Percentiles rank a stretch among this genome's conserved stretches.
Conservation (phyloP, 2,888 invertebrate genomes). For the Empis stercorea region DNA sequence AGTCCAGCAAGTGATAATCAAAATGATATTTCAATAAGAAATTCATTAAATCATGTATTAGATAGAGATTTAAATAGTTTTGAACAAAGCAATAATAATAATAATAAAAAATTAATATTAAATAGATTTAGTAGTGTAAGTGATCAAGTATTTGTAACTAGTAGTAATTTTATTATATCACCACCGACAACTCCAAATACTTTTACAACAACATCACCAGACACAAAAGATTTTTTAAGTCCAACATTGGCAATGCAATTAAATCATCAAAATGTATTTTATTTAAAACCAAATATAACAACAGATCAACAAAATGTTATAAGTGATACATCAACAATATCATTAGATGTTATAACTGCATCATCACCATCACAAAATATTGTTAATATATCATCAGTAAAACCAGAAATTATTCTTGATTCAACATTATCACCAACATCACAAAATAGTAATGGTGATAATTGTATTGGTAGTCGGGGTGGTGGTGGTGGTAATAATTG, state of each 20-base stretch:
- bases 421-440: slow-evolving; percentile 32
- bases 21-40: no score
- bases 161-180: slow-evolving; percentile 26
- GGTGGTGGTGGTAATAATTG: no score
- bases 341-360: slow-evolving; percentile 31
- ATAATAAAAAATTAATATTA: slow-evolving; percentile 2
- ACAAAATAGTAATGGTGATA: slow-evolving; percentile 16
- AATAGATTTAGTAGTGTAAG: slow-evolving; percentile 30
- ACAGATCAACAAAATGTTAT: slow-evolving; percentile 16
- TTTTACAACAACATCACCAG: not conserved
- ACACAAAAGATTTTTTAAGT: slow-evolving; percentile 18
- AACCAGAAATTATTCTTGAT: slow-evolving; percentile 36
- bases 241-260: slow-evolving; percentile 5
- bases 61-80: not conserved
- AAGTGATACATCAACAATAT: slow-evolving; percentile 35
- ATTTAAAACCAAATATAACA: slow-evolving; percentile 28
- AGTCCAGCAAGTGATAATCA: no score
- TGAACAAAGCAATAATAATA: slow-evolving; percentile 1
- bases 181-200: slow-evolving; percentile 33
- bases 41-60: not conserved
- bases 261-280: slow-evolving; percentile 26
- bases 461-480: slow-evolving; percentile 1
- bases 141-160: slow-evolving; percentile 29
- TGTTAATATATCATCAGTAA: slow-evolving; percentile 25
- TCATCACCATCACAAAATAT: slow-evolving; percentile 15